These are phyloP conservation scores for Rhagonycha fulva DNA, from an alignment of 2,888 invertebrate species.

Conservation along the genomic window DNA sequence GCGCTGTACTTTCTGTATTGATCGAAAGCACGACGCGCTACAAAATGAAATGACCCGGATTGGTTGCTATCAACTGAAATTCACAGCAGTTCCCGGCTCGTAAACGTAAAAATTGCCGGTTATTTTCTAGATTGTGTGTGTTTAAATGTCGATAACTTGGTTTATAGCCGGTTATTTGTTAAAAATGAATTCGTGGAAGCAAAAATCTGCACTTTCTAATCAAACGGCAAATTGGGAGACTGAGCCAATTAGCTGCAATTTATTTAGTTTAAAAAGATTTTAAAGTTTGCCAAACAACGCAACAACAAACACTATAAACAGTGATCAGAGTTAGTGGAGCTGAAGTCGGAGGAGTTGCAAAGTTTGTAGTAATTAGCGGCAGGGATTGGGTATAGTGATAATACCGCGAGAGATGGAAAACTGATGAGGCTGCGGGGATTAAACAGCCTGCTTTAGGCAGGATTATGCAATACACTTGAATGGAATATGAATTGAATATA, in stretches of 20 bases:
- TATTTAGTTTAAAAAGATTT: slow-evolving; percentile 35
- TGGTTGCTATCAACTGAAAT: slow-evolving; percentile 50
- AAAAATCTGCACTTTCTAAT: neutral
- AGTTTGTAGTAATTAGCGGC: slow-evolving; percentile 53
- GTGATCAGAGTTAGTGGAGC: slow-evolving; percentile 42
- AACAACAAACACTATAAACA: slow-evolving; percentile 50
- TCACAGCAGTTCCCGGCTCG: slow-evolving; percentile 49
- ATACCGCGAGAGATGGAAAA: slow-evolving; percentile 51
- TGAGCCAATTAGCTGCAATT: neutral
- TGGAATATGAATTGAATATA: slow-evolving; percentile 47
- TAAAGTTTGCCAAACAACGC: slow-evolving; percentile 44
- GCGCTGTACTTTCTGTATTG: slow-evolving; percentile 37
- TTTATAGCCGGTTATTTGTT: slow-evolving; percentile 36
- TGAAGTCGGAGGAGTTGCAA: slow-evolving; percentile 40
- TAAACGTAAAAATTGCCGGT: slow-evolving; percentile 52
- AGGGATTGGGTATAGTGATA: slow-evolving; percentile 50
- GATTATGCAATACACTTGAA: slow-evolving; percentile 49
- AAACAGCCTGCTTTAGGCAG: slow-evolving; percentile 43
- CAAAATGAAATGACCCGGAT: slow-evolving; percentile 49
- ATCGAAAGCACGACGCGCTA: slow-evolving; percentile 38
- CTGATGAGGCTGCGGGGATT: slow-evolving; percentile 53
- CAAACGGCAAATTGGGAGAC: neutral
- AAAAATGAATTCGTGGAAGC: slow-evolving; percentile 16
- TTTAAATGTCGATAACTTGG: slow-evolving; percentile 36
- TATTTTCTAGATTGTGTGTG: slow-evolving; percentile 49